These are phyloP conservation scores for Hemibagrus wyckioides DNA, from an alignment of 2,113 vertebrate species.

Conservation along the genomic window DNA sequence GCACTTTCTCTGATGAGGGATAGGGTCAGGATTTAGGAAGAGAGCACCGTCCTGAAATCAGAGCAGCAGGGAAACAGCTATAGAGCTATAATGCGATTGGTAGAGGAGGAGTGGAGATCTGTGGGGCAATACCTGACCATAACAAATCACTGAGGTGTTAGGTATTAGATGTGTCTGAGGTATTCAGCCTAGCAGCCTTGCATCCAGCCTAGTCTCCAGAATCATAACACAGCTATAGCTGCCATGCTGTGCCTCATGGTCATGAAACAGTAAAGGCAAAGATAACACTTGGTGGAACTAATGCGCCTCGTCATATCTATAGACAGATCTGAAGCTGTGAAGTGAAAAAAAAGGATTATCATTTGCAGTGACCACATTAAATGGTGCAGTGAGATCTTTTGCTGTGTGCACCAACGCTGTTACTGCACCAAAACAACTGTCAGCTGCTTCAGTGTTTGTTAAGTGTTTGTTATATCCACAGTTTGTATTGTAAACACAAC, in stretches of 20 bases:
- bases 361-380: constrained; percentile 37
- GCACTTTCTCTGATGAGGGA: constrained; percentile 10
- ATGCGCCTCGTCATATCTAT: constrained; percentile 40
- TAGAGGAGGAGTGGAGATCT: constrained; percentile 54
- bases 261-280: constrained; percentile 27
- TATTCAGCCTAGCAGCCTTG: constrained; percentile 13
- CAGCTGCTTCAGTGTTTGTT: constrained; percentile 5
- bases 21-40: constrained; percentile 16
- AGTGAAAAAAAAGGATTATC: constrained; percentile 32
- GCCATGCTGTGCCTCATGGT: constrained; percentile 26
- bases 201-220: constrained; percentile 14
- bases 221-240: constrained; percentile 33
- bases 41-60: constrained; percentile 21
- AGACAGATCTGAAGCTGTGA: constrained; percentile 30
- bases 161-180: constrained; percentile 27
- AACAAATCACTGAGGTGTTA: constrained; percentile 33
- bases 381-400: constrained; percentile 10
- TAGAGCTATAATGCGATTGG: constrained; percentile 32
- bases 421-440: not conserved
- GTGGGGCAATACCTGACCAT: constrained; percentile 24
- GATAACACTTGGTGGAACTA: constrained; percentile 47
- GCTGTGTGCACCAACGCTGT: not conserved
- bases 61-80: constrained; percentile 2
- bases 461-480: not conserved
- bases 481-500: not conserved